Conservation (phyloP, 2,113 vertebrate genomes). For the Gavialis gangeticus region DNA sequence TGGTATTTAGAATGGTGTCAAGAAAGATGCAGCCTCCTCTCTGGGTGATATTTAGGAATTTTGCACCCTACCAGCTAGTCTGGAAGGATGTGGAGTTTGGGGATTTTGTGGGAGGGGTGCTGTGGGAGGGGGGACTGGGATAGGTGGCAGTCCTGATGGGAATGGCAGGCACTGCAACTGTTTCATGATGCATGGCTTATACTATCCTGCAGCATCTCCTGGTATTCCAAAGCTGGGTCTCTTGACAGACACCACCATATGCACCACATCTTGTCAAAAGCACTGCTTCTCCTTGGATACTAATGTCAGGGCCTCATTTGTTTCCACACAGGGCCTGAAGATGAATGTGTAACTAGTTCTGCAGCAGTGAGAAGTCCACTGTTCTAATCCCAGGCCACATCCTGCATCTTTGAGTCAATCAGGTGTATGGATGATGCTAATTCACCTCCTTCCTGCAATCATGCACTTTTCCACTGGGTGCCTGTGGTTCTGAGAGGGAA, state of each 20-base stretch:
- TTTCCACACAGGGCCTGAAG: background rate
- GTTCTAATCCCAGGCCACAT: background rate
- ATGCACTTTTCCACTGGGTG: background rate
- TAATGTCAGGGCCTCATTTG: background rate
- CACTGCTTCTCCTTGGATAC: background rate
- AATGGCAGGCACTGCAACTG: background rate
- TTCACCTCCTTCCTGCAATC: background rate
- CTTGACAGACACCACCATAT: background rate
- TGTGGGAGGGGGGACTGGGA: background rate
- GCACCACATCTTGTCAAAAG: background rate
- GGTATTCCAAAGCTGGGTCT: background rate
- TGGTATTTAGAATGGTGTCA: background rate
- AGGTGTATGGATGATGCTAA: accelerated
- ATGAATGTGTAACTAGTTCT: background rate
- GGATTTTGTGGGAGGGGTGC: too few species aligned
- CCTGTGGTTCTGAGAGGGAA: background rate
- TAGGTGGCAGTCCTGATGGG: accelerated
- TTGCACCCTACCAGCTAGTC: background rate
- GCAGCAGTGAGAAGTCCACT: background rate
- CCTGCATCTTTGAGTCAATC: background rate
- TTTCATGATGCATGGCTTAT: background rate
- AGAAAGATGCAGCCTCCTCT: background rate
- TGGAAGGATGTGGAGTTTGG: background rate
- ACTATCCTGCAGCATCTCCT: background rate
- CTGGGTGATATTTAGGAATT: background rate